Evolutionary conservation across 92 coral and sea anemone species (phyloP).

Genomic region (Blastomussa wellsi): DNA sequence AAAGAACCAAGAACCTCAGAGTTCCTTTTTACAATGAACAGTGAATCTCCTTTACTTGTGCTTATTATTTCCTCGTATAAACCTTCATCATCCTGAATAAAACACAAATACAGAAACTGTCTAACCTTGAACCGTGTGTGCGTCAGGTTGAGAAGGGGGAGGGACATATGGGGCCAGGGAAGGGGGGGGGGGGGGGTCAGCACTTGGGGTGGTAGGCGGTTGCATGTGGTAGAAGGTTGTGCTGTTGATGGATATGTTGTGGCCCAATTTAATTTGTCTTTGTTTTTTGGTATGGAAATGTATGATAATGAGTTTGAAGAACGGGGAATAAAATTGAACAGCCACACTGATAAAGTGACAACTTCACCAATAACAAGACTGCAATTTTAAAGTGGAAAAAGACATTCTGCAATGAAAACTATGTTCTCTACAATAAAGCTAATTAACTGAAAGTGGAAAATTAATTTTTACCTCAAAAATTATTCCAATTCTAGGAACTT

Average conservation of each 20-base stretch:
- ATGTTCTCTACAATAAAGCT: not conserved
- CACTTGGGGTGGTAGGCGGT: no score
- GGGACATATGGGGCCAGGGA: no score
- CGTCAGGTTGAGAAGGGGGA: no score
- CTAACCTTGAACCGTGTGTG: no score
- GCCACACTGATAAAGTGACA: no score
- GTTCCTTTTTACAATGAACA: constrained; percentile 46
- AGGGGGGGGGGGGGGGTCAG: no score
- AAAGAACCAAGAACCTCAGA: constrained; percentile 60
- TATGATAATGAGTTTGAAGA: no score
- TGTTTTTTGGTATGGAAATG: not conserved
- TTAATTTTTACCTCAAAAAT: no score
- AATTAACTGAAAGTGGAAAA: not conserved
- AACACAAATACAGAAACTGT: not conserved
- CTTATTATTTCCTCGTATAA: constrained; percentile 9
- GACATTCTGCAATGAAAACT: not conserved
- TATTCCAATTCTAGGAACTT: not conserved
- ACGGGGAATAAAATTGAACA: no score
- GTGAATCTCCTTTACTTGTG: constrained; percentile 7
- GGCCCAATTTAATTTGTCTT: no score
- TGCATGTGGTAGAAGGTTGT: no score
- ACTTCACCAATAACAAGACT: not conserved
- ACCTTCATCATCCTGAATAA: constrained; percentile 9
- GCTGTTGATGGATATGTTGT: no score
- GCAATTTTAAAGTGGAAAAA: not conserved